phyloP scores from a whole-genome alignment of 2,797 vertebrate genomes.

The Sebastes oblongus region DNA sequence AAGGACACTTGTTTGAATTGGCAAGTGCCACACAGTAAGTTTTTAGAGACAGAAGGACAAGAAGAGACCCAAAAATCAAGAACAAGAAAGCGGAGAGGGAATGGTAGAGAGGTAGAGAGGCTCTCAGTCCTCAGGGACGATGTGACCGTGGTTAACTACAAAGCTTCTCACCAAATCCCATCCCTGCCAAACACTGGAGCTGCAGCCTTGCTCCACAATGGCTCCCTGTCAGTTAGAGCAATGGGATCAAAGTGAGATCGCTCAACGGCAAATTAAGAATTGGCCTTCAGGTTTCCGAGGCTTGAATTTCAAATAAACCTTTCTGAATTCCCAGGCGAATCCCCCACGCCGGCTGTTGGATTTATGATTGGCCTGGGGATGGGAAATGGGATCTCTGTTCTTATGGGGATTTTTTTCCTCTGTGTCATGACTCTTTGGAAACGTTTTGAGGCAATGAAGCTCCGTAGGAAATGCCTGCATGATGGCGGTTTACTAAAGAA shows the following conservation, averaged over 20 bases:
- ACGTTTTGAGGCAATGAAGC: not conserved
- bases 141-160: conserved; percentile 28
- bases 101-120: not conserved
- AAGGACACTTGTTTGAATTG: conserved; percentile 38
- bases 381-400: conserved; percentile 18
- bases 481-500: not conserved
- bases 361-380: conserved; percentile 31
- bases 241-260: conserved; percentile 46
- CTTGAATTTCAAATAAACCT: conserved; percentile 40
- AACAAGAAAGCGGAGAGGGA: not conserved
- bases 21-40: not conserved
- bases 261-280: conserved; percentile 33
- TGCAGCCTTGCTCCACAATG: conserved; percentile 11
- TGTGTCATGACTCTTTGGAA: conserved; percentile 5
- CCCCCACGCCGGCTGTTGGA: conserved; percentile 4
- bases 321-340: conserved; percentile 2
- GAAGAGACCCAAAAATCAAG: not conserved
- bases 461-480: not conserved
- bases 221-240: conserved; percentile 29
- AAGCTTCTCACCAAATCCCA: conserved; percentile 18
- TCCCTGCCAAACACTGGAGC: conserved; percentile 27
- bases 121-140: conserved; percentile 11
- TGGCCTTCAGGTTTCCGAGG: conserved; percentile 25
- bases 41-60: not conserved
- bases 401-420: not conserved